Conservation (phyloP, 2,797 vertebrate species). For the Neopelma chrysocephalum region DNA sequence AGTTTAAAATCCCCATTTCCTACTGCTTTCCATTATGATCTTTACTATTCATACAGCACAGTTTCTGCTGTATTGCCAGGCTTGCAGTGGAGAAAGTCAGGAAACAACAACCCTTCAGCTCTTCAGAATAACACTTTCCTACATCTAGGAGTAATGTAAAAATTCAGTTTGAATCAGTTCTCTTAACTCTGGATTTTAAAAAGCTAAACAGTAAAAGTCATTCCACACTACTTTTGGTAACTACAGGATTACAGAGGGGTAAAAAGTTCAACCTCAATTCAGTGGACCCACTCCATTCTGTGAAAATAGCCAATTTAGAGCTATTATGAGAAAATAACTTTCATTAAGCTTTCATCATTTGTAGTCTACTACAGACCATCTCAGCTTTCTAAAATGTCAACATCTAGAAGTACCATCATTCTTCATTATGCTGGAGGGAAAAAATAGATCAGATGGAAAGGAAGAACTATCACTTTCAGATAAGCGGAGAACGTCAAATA, state of each 20-base stretch:
- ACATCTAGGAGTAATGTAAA: not conserved
- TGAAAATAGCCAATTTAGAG: slow-evolving; percentile 58
- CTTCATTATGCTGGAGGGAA: slow-evolving; percentile 53
- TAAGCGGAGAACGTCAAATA: not conserved
- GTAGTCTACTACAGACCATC: slow-evolving; percentile 50
- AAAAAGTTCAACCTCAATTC: slow-evolving; percentile 65
- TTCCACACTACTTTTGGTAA: slow-evolving; percentile 29
- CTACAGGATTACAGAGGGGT: slow-evolving; percentile 44
- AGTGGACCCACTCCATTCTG: slow-evolving; percentile 36
- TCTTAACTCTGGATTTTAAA: slow-evolving; percentile 16
- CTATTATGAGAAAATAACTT: slow-evolving; percentile 73
- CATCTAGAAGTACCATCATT: slow-evolving; percentile 68
- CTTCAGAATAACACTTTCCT: not conserved
- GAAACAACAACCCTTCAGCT: not conserved
- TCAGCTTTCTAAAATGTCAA: slow-evolving; percentile 67
- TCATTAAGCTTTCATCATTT: slow-evolving; percentile 76
- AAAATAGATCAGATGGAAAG: slow-evolving; percentile 62
- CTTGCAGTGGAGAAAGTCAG: not conserved
- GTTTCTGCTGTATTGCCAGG: not conserved
- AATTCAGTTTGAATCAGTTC: not conserved
- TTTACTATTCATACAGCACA: not conserved
- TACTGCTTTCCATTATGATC: not conserved
- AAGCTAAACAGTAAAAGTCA: slow-evolving; percentile 7
- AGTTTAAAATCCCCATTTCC: not conserved
- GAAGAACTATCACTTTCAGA: slow-evolving; percentile 45